phyloP scores from a whole-genome alignment of 2,797 vertebrate species.

The Diplodus puntazzo region DNA sequence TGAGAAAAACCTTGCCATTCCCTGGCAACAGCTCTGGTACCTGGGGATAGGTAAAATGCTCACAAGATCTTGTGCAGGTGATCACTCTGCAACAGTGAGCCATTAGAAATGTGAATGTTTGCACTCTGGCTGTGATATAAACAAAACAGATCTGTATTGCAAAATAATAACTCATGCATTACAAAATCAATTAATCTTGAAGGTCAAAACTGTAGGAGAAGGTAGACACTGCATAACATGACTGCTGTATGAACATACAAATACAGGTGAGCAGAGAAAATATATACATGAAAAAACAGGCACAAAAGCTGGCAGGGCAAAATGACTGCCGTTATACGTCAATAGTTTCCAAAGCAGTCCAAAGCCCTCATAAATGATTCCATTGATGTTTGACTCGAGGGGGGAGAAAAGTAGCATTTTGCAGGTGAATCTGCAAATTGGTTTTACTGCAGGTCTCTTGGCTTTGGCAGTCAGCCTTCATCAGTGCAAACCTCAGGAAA shows the following conservation, averaged over 20 bases:
- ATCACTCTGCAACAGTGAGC: background rate
- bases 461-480: conserved; percentile 51
- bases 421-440: conserved; percentile 40
- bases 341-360: background rate
- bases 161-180: too few species aligned
- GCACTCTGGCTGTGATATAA: too few species aligned
- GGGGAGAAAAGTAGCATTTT: background rate
- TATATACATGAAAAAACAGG: too few species aligned
- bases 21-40: too few species aligned
- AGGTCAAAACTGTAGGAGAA: background rate
- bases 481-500: conserved; percentile 33
- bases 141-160: too few species aligned
- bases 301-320: background rate
- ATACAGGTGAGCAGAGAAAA: background rate
- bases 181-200: background rate
- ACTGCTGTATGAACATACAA: background rate
- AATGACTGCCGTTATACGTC: background rate
- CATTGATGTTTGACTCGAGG: background rate
- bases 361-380: background rate
- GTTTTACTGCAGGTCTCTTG: conserved; percentile 29
- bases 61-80: background rate
- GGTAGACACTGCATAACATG: background rate
- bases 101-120: background rate
- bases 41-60: too few species aligned
- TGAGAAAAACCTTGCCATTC: too few species aligned